phyloP scores from a whole-genome alignment of 2,888 invertebrate species.

The Petrophora chlorosata region DNA sequence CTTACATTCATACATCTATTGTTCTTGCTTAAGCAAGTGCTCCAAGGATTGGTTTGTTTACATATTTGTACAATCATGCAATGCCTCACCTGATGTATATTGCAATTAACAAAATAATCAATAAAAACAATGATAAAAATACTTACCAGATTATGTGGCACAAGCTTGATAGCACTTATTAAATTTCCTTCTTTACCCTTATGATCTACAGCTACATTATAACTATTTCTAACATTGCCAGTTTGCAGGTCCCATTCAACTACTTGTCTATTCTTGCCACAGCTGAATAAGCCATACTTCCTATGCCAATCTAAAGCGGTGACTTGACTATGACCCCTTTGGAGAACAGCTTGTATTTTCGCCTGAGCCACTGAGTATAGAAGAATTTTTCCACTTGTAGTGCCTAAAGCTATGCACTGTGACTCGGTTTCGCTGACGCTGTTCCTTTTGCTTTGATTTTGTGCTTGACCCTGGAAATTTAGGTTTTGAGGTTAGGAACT shows the following conservation, averaged over 20 bases:
- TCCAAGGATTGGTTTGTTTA: too few species aligned
- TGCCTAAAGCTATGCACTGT: constrained; percentile 88
- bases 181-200: constrained; percentile 82
- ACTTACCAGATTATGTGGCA: constrained; percentile 80
- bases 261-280: constrained; percentile 78
- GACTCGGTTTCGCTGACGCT: constrained; percentile 54
- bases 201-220: constrained; percentile 84
- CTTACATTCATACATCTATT: too few species aligned
- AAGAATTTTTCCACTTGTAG: constrained; percentile 87
- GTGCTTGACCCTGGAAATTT: constrained; percentile 41
- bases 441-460: constrained; percentile 51
- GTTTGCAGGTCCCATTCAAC: constrained; percentile 82
- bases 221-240: constrained; percentile 76
- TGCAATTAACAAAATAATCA: constrained; percentile 19
- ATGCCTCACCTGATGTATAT: background rate
- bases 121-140: background rate
- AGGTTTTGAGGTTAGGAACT: constrained; percentile 45
- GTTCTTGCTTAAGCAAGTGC: too few species aligned
- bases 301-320: constrained; percentile 84
- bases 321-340: constrained; percentile 71
- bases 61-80: too few species aligned
- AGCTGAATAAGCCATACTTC: constrained; percentile 79
- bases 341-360: constrained; percentile 84
- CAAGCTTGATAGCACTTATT: constrained; percentile 84
- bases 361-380: constrained; percentile 88